Conservation (phyloP, 2,797 vertebrate genomes). For the Characodon lateralis region DNA sequence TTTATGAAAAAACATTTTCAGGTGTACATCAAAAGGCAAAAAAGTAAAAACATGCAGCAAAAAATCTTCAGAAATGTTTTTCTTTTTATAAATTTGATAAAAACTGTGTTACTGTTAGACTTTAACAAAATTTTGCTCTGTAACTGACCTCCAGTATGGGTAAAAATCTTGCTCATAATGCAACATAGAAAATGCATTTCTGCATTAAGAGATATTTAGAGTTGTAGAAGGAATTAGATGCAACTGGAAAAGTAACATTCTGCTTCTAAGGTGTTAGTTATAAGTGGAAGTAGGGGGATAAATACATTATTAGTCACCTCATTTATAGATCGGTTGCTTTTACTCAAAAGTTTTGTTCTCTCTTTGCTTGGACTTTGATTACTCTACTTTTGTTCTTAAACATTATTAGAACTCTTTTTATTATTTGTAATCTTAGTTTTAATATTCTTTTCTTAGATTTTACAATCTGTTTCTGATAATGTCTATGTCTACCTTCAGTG, state of each 20-base stretch:
- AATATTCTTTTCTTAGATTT: not conserved
- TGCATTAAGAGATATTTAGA: not conserved
- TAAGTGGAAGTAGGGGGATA: not conserved
- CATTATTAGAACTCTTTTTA: not conserved
- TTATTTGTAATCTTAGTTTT: not conserved
- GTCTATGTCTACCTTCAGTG: not conserved
- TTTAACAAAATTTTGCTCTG: not conserved
- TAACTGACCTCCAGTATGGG: not conserved
- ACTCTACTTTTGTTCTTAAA: not conserved
- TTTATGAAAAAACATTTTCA: slow-evolving; percentile 27
- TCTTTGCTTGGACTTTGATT: not conserved
- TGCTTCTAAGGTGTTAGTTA: not conserved
- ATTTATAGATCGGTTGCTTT: not conserved
- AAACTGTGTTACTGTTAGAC: not conserved
- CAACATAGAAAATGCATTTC: not conserved
- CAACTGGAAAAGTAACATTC: not conserved
- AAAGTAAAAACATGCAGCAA: slow-evolving; percentile 13
- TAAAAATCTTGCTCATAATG: not conserved
- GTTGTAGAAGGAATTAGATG: not conserved
- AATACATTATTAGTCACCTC: not conserved
- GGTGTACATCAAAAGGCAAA: slow-evolving; percentile 16
- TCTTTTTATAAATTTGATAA: not conserved
- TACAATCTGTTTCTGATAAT: not conserved
- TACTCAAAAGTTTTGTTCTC: too few relatives aligned
- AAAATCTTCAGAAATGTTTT: not conserved